These are phyloP conservation scores for Protophormia terraenovae DNA, from an alignment of 2,888 invertebrate species.

Conservation along the genomic window DNA sequence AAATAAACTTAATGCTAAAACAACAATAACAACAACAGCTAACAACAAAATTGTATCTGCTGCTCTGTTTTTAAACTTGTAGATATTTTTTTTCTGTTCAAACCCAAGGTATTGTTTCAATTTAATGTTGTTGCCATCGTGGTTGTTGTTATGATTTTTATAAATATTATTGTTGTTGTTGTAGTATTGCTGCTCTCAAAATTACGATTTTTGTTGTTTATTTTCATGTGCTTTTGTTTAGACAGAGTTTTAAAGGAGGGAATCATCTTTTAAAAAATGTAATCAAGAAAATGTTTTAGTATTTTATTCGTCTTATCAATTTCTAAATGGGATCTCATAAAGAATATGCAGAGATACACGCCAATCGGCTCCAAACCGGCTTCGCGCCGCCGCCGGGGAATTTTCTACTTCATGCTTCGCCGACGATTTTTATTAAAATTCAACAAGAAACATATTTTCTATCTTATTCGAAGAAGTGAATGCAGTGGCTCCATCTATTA, in stretches of 20 bases:
- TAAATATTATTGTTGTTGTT: background rate
- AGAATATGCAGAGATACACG: no score
- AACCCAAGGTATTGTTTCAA: slow-evolving; percentile 1
- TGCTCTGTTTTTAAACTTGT: slow-evolving; percentile 20
- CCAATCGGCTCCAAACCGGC: no score
- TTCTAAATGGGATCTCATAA: no score
- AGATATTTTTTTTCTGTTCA: slow-evolving; percentile 31
- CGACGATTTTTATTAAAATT: no score
- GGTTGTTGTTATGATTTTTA: slow-evolving; percentile 4
- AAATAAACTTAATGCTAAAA: slow-evolving; percentile 27
- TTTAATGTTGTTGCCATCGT: slow-evolving; percentile 26
- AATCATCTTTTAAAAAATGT: background rate
- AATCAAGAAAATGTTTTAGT: background rate
- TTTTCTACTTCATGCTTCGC: no score
- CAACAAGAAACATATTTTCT: no score
- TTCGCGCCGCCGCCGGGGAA: no score
- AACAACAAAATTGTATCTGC: slow-evolving; percentile 41
- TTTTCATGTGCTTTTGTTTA: background rate
- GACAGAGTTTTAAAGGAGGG: slow-evolving; percentile 11
- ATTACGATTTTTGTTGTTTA: background rate
- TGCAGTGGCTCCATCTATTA: no score
- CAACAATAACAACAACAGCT: no score
- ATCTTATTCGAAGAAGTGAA: no score
- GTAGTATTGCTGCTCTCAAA: background rate
- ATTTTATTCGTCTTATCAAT: no score